Evolutionary conservation across 2,113 vertebrate species (phyloP).

Genomic region (Cryptomyrus ogoouensis): DNA sequence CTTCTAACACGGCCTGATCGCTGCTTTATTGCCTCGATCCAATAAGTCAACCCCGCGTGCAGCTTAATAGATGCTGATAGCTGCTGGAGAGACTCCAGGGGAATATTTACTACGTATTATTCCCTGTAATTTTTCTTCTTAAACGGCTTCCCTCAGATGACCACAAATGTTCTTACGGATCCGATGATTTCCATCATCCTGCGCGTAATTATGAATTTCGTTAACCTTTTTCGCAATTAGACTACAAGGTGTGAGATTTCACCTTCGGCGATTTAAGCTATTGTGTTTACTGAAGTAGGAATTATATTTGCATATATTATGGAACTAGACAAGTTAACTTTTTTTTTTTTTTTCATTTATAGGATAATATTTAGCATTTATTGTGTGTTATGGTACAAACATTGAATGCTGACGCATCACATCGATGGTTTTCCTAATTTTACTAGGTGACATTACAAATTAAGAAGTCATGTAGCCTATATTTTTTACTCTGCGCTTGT

Average conservation of each 20-base stretch:
- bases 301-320: neutral
- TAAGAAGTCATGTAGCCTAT: neutral
- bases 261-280: neutral
- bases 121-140: constrained; percentile 1
- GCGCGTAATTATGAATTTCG: constrained; percentile 8
- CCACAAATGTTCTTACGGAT: neutral
- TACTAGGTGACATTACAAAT: neutral
- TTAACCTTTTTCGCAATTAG: neutral
- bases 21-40: constrained; percentile 3
- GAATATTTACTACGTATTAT: constrained; percentile 20
- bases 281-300: neutral
- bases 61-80: neutral
- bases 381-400: neutral
- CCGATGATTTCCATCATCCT: neutral
- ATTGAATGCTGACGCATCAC: neutral
- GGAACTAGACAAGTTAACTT: neutral
- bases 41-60: neutral
- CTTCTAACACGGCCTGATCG: neutral
- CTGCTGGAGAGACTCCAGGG: neutral
- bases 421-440: no score
- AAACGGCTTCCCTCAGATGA: neutral
- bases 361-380: neutral
- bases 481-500: neutral
- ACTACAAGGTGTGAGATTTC: neutral
- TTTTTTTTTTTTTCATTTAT: neutral